Conservation (phyloP, 2,113 vertebrate genomes). For the Oriolus oriolus region DNA sequence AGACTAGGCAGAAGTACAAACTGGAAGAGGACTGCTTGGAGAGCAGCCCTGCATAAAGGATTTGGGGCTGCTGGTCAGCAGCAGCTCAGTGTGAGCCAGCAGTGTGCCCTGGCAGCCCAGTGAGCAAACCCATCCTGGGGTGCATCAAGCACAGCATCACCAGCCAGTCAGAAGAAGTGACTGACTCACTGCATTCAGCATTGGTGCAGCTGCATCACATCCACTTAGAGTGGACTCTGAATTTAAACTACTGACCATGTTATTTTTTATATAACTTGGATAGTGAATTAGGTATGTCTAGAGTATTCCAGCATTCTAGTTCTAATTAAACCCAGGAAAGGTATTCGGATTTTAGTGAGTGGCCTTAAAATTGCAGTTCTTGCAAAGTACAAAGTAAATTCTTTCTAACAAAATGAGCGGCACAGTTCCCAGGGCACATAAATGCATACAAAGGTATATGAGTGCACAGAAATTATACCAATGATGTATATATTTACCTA, state of each 20-base stretch:
- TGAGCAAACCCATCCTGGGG: not conserved
- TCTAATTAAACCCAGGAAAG: not conserved
- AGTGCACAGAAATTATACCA: not conserved
- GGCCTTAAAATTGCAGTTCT: not conserved
- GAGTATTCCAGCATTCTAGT: not conserved
- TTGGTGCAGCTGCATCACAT: fast-evolving
- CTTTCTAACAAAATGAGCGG: not conserved
- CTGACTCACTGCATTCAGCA: not conserved
- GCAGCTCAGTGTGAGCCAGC: not conserved
- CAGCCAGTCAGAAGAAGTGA: fast-evolving
- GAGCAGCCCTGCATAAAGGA: not conserved
- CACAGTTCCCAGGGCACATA: not conserved
- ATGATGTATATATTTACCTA: not conserved
- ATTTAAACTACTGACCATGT: not conserved
- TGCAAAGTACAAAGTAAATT: not conserved
- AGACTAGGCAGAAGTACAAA: not conserved
- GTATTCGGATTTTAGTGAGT: not conserved
- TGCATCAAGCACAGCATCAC: fast-evolving
- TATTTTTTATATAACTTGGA: not conserved
- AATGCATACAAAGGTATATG: not conserved
- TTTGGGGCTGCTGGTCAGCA: not conserved
- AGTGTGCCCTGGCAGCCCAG: not conserved
- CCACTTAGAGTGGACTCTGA: not conserved
- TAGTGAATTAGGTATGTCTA: not conserved
- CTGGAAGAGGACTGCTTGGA: not conserved